Evolutionary conservation across 2,113 vertebrate genomes (phyloP).

Genomic region (Syngnathus typhle): DNA sequence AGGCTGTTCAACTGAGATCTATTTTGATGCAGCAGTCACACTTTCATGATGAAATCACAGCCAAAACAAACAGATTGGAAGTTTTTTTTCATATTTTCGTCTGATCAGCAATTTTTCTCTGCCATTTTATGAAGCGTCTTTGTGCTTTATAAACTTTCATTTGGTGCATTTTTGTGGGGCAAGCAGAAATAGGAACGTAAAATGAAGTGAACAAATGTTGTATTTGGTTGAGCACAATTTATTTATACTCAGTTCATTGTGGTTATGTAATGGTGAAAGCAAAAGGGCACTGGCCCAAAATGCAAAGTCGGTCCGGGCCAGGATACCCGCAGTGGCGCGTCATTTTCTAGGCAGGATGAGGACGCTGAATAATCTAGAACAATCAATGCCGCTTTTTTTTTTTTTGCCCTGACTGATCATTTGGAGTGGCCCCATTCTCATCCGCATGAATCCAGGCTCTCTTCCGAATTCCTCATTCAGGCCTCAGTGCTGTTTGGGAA

Average conservation of each 20-base stretch:
- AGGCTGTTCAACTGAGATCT: no score
- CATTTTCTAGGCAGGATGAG: slow-evolving; percentile 49
- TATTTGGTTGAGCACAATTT: slow-evolving; percentile 27
- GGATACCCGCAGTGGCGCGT: not conserved
- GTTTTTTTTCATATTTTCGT: not conserved
- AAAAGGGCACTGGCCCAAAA: slow-evolving; percentile 39
- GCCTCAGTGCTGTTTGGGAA: slow-evolving; percentile 1
- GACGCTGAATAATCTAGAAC: slow-evolving; percentile 29
- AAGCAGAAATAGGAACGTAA: not conserved
- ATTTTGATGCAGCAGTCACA: no score
- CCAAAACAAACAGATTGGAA: not conserved
- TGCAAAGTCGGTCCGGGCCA: not conserved
- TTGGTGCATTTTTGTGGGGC: not conserved
- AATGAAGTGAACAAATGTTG: not conserved
- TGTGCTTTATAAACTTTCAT: not conserved
- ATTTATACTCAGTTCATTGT: slow-evolving; percentile 37
- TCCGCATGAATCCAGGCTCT: slow-evolving; percentile 8
- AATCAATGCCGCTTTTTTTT: slow-evolving; percentile 33
- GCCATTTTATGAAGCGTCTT: not conserved
- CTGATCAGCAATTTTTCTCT: not conserved
- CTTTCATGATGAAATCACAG: no score
- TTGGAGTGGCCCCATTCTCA: slow-evolving; percentile 22
- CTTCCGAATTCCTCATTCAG: not conserved
- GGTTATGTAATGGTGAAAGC: slow-evolving; percentile 45
- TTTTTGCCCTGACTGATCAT: slow-evolving; percentile 26